Conservation (phyloP, 2,113 vertebrate species). For the Nycticryphes semicollaris region DNA sequence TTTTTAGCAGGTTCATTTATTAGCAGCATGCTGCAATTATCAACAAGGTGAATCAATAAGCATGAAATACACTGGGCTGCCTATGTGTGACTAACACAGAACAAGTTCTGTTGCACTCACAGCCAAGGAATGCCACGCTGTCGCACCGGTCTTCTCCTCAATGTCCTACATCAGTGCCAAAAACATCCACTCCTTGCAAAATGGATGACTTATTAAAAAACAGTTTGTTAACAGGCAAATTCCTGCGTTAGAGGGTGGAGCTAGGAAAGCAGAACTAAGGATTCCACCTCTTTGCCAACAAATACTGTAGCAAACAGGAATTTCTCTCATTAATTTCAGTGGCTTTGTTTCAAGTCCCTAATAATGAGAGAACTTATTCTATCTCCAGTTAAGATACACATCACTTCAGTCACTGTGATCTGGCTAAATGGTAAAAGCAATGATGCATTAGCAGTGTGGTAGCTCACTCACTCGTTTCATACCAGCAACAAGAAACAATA, state of each 20-base stretch:
- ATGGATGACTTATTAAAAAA: conserved; percentile 52
- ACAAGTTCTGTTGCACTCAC: conserved; percentile 28
- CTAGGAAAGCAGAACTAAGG: conserved; percentile 20
- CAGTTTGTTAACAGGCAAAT: background rate
- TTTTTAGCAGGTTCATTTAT: conserved; percentile 72
- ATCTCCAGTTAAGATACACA: background rate
- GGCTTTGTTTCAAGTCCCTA: conserved; percentile 35
- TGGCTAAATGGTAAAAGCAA: conserved; percentile 32
- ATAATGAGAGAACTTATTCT: background rate
- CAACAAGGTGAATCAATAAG: conserved; percentile 76
- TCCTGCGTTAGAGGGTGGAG: background rate
- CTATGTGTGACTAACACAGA: conserved; percentile 60
- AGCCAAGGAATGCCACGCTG: conserved; percentile 61
- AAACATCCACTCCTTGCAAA: conserved; percentile 39
- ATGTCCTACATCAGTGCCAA: conserved; percentile 1
- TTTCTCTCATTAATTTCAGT: conserved; percentile 8
- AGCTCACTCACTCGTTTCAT: background rate
- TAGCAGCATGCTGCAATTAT: conserved; percentile 69
- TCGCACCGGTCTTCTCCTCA: conserved; percentile 38
- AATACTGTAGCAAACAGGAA: background rate
- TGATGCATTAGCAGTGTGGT: background rate
- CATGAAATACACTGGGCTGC: conserved; percentile 69
- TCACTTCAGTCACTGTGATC: conserved; percentile 18
- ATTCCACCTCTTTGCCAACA: background rate
- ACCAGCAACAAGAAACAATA: background rate